Evolutionary conservation across 2,797 vertebrate genomes (phyloP).

Genomic region (Xenopus petersii): DNA sequence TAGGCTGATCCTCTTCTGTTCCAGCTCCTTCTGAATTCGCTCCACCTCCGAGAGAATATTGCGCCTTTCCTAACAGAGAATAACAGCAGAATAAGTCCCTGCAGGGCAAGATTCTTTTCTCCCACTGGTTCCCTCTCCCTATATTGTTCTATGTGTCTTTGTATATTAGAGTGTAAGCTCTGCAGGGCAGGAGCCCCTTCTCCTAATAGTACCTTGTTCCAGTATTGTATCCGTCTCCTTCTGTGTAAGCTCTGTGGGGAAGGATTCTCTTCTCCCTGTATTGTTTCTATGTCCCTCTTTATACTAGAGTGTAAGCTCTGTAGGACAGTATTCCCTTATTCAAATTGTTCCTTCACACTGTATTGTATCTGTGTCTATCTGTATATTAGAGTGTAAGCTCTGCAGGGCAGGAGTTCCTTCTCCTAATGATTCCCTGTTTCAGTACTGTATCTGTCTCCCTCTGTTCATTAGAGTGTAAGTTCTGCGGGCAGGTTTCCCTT

Average conservation of each 20-base stretch:
- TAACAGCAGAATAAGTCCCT: not conserved
- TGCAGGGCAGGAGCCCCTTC: slow-evolving; percentile 7
- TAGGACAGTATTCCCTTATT: not conserved
- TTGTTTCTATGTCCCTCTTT: not conserved
- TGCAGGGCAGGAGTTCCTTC: no score
- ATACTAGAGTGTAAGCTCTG: slow-evolving; percentile 13
- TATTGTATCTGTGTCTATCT: no score
- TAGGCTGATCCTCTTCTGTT: slow-evolving; percentile 77
- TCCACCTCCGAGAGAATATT: slow-evolving; percentile 77
- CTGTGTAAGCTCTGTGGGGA: not conserved
- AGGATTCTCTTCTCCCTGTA: slow-evolving; percentile 1
- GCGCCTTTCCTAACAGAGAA: slow-evolving; percentile 75
- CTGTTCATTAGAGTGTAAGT: no score
- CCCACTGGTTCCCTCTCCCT: not conserved
- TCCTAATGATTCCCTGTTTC: no score
- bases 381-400: no score
- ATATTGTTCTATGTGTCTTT: not conserved
- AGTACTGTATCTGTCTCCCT: no score
- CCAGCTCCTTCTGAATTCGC: slow-evolving; percentile 72
- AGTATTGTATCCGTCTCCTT: slow-evolving; percentile 20
- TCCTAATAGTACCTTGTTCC: slow-evolving; percentile 12
- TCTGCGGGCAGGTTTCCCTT: no score
- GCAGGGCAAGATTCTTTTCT: not conserved
- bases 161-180: slow-evolving; percentile 20
- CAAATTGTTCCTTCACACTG: no score